These are phyloP conservation scores for Lingula anatina DNA, from an alignment of 2,888 invertebrate genomes.

Conservation along the genomic window DNA sequence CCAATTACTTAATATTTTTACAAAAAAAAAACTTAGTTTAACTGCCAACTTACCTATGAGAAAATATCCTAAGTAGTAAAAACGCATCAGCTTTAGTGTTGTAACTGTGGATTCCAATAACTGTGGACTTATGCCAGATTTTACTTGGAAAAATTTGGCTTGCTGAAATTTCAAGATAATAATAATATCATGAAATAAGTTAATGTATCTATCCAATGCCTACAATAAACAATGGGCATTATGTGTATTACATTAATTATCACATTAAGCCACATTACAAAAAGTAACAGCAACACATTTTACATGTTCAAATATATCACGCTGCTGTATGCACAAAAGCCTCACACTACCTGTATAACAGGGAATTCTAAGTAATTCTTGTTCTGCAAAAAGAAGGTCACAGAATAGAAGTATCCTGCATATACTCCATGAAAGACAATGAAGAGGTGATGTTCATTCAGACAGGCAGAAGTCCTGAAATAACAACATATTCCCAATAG, in stretches of 20 bases:
- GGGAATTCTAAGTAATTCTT: slow-evolving; percentile 32
- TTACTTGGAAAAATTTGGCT: slow-evolving; percentile 34
- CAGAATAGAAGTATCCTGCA: slow-evolving; percentile 24
- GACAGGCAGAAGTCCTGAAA: slow-evolving; percentile 21
- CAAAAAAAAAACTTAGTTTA: too few species aligned
- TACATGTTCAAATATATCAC: background rate
- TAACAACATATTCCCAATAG: too few species aligned
- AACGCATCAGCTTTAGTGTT: too few species aligned
- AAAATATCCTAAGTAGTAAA: too few species aligned
- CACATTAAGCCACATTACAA: background rate
- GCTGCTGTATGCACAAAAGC: background rate
- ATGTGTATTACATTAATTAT: background rate
- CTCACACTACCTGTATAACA: slow-evolving; percentile 27
- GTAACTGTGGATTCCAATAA: slow-evolving; percentile 17
- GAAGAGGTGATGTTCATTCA: slow-evolving; percentile 41
- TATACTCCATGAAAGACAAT: slow-evolving; percentile 33
- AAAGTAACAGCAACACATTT: background rate
- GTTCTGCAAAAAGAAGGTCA: slow-evolving; percentile 23
- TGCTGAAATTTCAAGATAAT: too few species aligned
- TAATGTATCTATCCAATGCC: too few species aligned
- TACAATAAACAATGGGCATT: too few species aligned
- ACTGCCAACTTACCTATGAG: too few species aligned
- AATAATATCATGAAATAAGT: too few species aligned
- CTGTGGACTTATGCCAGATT: slow-evolving; percentile 17
- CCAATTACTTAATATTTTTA: too few species aligned